A percentile compares a stretch with the other conserved stretches of the same genome.
Conservation (phyloP, 2,797 vertebrate genomes). For the Cygnus olor region DNA sequence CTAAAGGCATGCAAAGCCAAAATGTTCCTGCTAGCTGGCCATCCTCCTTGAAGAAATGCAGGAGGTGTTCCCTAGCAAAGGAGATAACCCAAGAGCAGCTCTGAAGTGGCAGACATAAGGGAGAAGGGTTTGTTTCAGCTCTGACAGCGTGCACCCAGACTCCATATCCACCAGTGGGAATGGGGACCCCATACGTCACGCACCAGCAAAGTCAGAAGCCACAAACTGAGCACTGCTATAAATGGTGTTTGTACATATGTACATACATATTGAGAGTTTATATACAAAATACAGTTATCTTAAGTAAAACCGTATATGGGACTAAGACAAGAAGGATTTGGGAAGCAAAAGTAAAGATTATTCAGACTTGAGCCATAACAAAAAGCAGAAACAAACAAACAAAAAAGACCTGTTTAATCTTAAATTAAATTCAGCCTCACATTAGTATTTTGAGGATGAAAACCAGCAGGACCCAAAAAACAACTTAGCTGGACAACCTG, state of each 20-base stretch:
- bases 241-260: neutral
- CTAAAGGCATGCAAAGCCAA: neutral
- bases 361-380: neutral
- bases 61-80: neutral
- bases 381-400: neutral
- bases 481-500: neutral
- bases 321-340: neutral
- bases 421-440: neutral
- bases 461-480: neutral
- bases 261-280: neutral
- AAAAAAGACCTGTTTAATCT: neutral
- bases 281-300: neutral
- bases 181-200: rapidly evolving
- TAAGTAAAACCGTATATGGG: neutral
- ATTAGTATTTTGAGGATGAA: neutral
- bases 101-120: neutral
- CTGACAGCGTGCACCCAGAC: neutral
- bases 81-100: neutral
- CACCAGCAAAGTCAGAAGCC: neutral
- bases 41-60: neutral
- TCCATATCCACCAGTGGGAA: neutral
- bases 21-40: neutral
- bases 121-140: neutral
- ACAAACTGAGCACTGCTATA: neutral
- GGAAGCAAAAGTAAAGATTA: neutral